phyloP scores from a whole-genome alignment of 2,113 vertebrate genomes.

The Toxotes chatareus region DNA sequence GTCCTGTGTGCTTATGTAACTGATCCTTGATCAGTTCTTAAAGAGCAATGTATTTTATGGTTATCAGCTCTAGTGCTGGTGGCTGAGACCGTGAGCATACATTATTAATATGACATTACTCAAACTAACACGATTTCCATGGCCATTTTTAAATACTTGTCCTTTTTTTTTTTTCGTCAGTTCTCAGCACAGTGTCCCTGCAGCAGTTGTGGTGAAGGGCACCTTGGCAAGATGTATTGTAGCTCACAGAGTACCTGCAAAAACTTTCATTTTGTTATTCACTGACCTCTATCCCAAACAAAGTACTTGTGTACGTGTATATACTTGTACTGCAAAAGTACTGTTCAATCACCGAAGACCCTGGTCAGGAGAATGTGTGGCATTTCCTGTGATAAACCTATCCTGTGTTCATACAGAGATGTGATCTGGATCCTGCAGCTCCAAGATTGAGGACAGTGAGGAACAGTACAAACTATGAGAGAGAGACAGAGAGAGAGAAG shows the following conservation, averaged over 20 bases:
- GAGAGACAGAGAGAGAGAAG: too few species aligned
- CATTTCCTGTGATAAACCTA: conserved; percentile 15
- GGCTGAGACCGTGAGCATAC: background rate
- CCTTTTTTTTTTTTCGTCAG: background rate
- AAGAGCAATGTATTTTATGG: conserved; percentile 23
- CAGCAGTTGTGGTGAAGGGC: conserved; percentile 17
- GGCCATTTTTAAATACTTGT: conserved; percentile 1
- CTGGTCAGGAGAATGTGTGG: conserved; percentile 12
- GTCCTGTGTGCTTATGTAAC: conserved; percentile 41
- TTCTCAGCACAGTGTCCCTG: background rate
- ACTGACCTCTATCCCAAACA: background rate
- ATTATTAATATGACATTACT: conserved; percentile 45
- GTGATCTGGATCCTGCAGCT: conserved; percentile 57
- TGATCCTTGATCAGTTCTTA: conserved; percentile 32
- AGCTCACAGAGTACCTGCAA: background rate
- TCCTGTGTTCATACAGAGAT: conserved; percentile 19
- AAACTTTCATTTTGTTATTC: conserved; percentile 4
- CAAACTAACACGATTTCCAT: conserved; percentile 17
- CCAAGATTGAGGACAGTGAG: too few species aligned
- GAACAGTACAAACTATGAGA: too few species aligned
- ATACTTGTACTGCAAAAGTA: background rate
- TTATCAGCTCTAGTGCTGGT: conserved; percentile 11
- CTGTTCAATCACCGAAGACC: background rate
- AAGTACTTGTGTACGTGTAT: conserved; percentile 32
- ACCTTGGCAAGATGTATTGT: conserved; percentile 10